Base-by-base conservation (phyloP, 2,797 vertebrate species). In the Potorous gilbertii region DNA sequence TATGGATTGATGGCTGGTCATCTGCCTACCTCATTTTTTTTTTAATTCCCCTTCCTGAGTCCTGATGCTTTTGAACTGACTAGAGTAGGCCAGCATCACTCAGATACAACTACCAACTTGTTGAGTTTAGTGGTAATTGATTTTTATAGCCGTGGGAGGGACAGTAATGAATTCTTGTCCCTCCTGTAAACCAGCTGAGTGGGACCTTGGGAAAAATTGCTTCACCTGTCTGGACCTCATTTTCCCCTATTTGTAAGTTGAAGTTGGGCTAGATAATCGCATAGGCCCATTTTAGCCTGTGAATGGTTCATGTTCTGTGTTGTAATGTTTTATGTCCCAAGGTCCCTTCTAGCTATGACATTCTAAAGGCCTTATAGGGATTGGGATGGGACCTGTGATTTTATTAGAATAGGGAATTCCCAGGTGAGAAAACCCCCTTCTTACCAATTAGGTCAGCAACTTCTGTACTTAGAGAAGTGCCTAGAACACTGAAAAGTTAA, bases 61-160 rank as follows among this genome's bases (percentile, higher is more conserved):
- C 97, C 97, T 98, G 98, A 98, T 98, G 98, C 95, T 97, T 97
- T 96, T 96, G 97, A 97, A 87, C 96, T 97, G 40, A 81, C 40
- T 81, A 46, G 74, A 81, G 40, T 81, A 81, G 74, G 74, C 74
- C 40, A 81, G 10, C 74, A 81, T 81, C 3, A 46, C n/a, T 81
- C 74, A 27, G 74, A 81, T 21, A 46, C 74, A 81, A 46, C 74
- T 46, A 81, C 21, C 40, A 81, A 9, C 93, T 97, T 74, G 95
- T 93, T 96, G 96, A 97, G 97, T 98, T 97, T 98, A 98, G 97
- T 97, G 96, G 97, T 97, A 97, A 96, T 98, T 97, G 97, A 97
- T 98, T 98, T 90, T 90, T 29, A 55, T 90, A 55, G 90, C 27
- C 11, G 24, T 90, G 54, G 90, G 50, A 54, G 29, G 90, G 90